Conservation (phyloP, 1,140 invertebrate genomes). For the Drosophila azteca region DNA sequence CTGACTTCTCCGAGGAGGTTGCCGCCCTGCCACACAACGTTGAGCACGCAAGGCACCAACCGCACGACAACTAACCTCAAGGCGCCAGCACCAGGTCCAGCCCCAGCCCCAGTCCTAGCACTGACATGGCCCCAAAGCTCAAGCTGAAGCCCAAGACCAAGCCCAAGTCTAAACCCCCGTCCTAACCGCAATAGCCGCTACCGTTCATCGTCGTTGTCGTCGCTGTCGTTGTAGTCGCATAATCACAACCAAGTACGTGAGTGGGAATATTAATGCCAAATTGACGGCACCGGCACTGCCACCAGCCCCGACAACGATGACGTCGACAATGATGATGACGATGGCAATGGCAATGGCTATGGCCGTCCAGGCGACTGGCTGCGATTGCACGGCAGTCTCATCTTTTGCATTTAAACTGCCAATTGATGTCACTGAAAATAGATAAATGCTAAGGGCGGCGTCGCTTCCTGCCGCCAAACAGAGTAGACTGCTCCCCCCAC, state of each 20-base stretch:
- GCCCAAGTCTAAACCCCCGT: slow-evolving; percentile 40
- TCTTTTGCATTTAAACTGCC: slow-evolving; percentile 84
- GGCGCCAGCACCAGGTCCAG: slow-evolving; percentile 3
- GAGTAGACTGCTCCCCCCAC: neutral
- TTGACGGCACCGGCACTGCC: slow-evolving; percentile 62
- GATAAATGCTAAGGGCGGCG: slow-evolving; percentile 52
- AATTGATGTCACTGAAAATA: slow-evolving; percentile 79
- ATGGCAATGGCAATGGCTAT: slow-evolving; percentile 45
- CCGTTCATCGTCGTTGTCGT: slow-evolving; percentile 31
- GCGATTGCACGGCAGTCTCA: slow-evolving; percentile 72
- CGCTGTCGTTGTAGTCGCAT: slow-evolving; percentile 69
- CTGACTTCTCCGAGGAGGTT: slow-evolving; percentile 11
- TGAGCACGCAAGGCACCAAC: slow-evolving; percentile 63
- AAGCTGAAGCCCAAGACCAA: neutral
- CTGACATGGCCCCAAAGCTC: slow-evolving; percentile 8
- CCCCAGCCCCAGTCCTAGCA: neutral
- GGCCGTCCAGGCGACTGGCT: slow-evolving; percentile 41
- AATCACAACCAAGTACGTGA: slow-evolving; percentile 83
- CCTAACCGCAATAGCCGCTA: slow-evolving; percentile 69
- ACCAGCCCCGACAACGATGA: slow-evolving; percentile 43
- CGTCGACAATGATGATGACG: slow-evolving; percentile 38
- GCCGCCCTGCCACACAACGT: slow-evolving; percentile 11
- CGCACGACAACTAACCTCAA: slow-evolving; percentile 56
- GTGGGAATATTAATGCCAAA: slow-evolving; percentile 83
- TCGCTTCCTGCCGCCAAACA: slow-evolving; percentile 24